Evolutionary conservation across 92 coral and sea anemone species (phyloP).

Genomic region (Ricordea florida): DNA sequence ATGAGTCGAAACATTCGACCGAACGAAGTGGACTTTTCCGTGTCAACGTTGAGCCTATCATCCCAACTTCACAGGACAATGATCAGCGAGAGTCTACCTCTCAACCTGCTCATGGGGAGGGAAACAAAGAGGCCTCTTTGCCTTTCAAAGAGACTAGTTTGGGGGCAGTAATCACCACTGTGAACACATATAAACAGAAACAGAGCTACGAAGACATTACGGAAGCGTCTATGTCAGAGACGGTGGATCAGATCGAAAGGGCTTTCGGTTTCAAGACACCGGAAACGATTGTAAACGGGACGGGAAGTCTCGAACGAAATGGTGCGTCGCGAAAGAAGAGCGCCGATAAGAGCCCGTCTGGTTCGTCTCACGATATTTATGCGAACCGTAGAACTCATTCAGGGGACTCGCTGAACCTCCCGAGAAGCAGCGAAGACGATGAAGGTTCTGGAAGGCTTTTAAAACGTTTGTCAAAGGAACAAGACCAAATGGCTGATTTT

Average conservation of each 20-base stretch:
- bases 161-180: slow-evolving; percentile 91
- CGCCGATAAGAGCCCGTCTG: slow-evolving; percentile 18
- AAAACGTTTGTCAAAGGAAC: slow-evolving; percentile 28
- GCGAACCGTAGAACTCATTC: slow-evolving; percentile 20
- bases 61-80: slow-evolving; percentile 6
- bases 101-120: slow-evolving; percentile 13
- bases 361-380: slow-evolving; percentile 33
- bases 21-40: slow-evolving; percentile 58
- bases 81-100: slow-evolving; percentile 2
- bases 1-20: slow-evolving; percentile 16
- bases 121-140: slow-evolving; percentile 34
- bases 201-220: slow-evolving; percentile 66
- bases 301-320: slow-evolving; percentile 44
- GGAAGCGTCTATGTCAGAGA: slow-evolving; percentile 92
- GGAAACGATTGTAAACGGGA: slow-evolving; percentile 62
- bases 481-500: neutral
- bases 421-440: slow-evolving; percentile 24
- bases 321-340: slow-evolving; percentile 24
- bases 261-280: slow-evolving; percentile 91
- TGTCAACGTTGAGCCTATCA: slow-evolving; percentile 19
- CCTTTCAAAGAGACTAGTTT: slow-evolving; percentile 98
- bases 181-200: slow-evolving; percentile 86
- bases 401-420: slow-evolving; percentile 27
- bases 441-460: slow-evolving; percentile 10
- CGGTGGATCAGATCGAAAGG: slow-evolving; percentile 93